phyloP scores from a whole-genome alignment of 1,140 invertebrate species.

The Teleogryllus occipitalis region DNA sequence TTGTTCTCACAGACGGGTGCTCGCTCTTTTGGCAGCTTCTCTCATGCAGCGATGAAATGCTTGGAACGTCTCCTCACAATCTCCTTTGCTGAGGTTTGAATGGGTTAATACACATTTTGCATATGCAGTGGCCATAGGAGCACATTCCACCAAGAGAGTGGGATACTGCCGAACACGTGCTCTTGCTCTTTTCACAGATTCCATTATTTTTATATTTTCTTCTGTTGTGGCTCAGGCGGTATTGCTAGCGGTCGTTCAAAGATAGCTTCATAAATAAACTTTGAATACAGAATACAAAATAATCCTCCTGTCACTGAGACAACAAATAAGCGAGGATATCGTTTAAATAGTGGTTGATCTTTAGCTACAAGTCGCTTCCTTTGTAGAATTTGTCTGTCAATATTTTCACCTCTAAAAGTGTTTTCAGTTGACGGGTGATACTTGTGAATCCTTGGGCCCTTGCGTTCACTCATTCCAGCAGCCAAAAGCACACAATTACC shows the following conservation, averaged over 20 bases:
- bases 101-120: slow-evolving; percentile 64
- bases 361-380: neutral
- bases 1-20: slow-evolving; percentile 50
- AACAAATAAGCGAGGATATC: neutral
- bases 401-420: too few species aligned
- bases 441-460: too few species aligned
- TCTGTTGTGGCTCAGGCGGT: neutral
- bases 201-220: slow-evolving; percentile 45
- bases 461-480: too few species aligned
- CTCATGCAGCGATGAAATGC: slow-evolving; percentile 62
- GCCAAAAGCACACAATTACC: too few species aligned
- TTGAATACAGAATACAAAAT: neutral
- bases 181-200: slow-evolving; percentile 65
- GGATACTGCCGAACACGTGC: slow-evolving; percentile 64
- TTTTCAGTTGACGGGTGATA: too few species aligned
- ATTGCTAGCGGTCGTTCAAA: neutral
- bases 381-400: too few species aligned
- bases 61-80: slow-evolving; percentile 65
- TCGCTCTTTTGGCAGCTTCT: slow-evolving; percentile 52
- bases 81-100: slow-evolving; percentile 58
- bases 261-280: neutral
- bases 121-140: slow-evolving; percentile 55
- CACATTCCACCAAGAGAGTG: slow-evolving; percentile 57
- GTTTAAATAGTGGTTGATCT: neutral
- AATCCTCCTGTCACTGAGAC: neutral